phyloP scores from a whole-genome alignment of 2,888 invertebrate genomes.

The Noctua comes region DNA sequence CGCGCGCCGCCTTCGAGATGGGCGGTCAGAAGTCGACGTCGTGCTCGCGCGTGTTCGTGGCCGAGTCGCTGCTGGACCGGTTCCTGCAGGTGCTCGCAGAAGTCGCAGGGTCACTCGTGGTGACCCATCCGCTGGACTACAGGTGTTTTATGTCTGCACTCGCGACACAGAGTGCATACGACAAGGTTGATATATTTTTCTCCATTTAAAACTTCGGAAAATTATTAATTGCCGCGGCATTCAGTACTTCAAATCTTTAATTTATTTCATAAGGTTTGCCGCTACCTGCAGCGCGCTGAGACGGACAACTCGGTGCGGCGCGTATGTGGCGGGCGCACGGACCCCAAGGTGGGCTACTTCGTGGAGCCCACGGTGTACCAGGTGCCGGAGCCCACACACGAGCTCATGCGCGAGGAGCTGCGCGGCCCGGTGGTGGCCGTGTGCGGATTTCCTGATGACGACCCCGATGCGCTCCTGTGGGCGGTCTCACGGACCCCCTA shows the following conservation, averaged over 20 bases:
- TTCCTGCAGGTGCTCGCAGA: conserved; percentile 76
- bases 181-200: conserved; percentile 43
- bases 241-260: neutral
- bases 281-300: conserved; percentile 45
- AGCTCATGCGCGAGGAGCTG: conserved; percentile 96
- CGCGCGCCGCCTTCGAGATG: conserved; percentile 96
- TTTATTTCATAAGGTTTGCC: conserved; percentile 25
- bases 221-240: neutral
- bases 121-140: conserved; percentile 94
- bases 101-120: conserved; percentile 93
- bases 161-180: conserved; percentile 96
- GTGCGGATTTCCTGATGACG: conserved; percentile 94
- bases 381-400: conserved; percentile 94
- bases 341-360: conserved; percentile 95
- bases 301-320: conserved; percentile 74
- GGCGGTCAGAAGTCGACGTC: conserved; percentile 99
- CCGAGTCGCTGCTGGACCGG: conserved; percentile 93
- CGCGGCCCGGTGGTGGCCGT: conserved; percentile 97
- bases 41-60: conserved; percentile 97
- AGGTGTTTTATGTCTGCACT: conserved; percentile 96
- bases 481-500: conserved; percentile 93
- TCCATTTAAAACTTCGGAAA: neutral
- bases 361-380: conserved; percentile 96
- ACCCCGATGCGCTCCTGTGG: conserved; percentile 90
- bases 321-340: conserved; percentile 95